phyloP scores from a whole-genome alignment of 2,113 vertebrate species.

The Saguinus midas region DNA sequence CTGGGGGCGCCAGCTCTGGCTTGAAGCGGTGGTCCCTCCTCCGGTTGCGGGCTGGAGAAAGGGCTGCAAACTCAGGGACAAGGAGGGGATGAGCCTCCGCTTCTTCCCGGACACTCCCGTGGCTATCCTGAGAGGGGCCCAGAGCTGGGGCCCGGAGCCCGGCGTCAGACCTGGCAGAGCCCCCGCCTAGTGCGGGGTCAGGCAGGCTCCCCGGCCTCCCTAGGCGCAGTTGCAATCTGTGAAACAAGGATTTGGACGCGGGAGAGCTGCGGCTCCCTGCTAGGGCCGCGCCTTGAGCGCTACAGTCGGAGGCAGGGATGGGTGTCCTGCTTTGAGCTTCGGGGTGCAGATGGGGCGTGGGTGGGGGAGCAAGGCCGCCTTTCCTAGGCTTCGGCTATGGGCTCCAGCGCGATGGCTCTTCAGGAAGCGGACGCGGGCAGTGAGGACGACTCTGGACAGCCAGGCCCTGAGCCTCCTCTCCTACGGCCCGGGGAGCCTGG shows the following conservation, averaged over 20 bases:
- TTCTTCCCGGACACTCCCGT: not conserved
- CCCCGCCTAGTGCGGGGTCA: not conserved
- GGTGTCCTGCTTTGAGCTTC: not conserved
- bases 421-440: not conserved
- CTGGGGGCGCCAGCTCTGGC: not conserved
- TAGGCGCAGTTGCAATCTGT: not conserved
- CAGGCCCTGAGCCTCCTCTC: not conserved
- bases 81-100: not conserved
- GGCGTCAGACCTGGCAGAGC: not conserved
- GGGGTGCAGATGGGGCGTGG: not conserved
- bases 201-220: not conserved
- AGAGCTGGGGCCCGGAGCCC: not conserved
- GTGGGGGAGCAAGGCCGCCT: not conserved
- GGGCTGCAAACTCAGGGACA: not conserved
- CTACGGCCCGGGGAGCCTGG: not conserved
- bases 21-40: not conserved
- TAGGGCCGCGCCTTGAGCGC: not conserved
- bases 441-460: not conserved
- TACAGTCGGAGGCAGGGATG: not conserved
- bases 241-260: not conserved
- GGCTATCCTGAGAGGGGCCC: not conserved
- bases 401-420: not conserved
- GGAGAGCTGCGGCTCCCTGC: not conserved
- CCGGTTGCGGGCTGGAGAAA: not conserved
- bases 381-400: not conserved